A percentile compares a stretch with the other conserved stretches of the same genome.
phyloP scores from a whole-genome alignment of 1,140 invertebrate genomes.

The Bathynomus jamesi region DNA sequence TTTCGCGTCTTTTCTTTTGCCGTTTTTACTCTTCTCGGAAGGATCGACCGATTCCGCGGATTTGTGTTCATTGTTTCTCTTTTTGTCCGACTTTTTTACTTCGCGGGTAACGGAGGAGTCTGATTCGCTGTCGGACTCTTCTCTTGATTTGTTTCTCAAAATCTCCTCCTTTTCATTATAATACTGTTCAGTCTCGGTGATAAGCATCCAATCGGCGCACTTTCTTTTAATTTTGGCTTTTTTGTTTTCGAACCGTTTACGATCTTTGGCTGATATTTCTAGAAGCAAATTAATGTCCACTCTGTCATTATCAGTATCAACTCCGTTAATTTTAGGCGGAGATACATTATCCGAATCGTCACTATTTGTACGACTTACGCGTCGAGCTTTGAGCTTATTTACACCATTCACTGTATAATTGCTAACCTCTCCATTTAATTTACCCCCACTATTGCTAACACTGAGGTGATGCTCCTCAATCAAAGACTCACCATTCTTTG shows the following conservation, averaged over 20 bases:
- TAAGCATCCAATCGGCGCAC: slow-evolving; percentile 33
- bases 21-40: slow-evolving; percentile 8
- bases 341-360: slow-evolving; percentile 31
- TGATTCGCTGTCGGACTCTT: slow-evolving; percentile 30
- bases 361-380: slow-evolving; percentile 26
- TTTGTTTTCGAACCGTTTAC: slow-evolving; percentile 34
- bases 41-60: slow-evolving; percentile 30
- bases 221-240: slow-evolving; percentile 31
- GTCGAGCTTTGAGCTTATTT: slow-evolving; percentile 30
- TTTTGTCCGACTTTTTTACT: slow-evolving; percentile 1
- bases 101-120: slow-evolving; percentile 24
- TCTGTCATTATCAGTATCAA: slow-evolving; percentile 30
- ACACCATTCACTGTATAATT: slow-evolving; percentile 22
- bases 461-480: slow-evolving; percentile 19
- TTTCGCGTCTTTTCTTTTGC: slow-evolving; percentile 10
- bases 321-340: slow-evolving; percentile 28
- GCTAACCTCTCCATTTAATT: slow-evolving; percentile 27
- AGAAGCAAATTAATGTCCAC: slow-evolving; percentile 34
- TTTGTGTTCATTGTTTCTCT: slow-evolving; percentile 13
- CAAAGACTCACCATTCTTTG: slow-evolving; percentile 27
- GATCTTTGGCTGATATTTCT: slow-evolving; percentile 33
- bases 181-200: slow-evolving; percentile 35
- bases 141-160: slow-evolving; percentile 35
- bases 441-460: slow-evolving; percentile 10
- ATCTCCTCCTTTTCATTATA: slow-evolving; percentile 37